Evolutionary conservation across 1,140 invertebrate species (phyloP), one percentile per base, ranked within the genome.

Genomic region (Brachystomella parvula): DNA sequence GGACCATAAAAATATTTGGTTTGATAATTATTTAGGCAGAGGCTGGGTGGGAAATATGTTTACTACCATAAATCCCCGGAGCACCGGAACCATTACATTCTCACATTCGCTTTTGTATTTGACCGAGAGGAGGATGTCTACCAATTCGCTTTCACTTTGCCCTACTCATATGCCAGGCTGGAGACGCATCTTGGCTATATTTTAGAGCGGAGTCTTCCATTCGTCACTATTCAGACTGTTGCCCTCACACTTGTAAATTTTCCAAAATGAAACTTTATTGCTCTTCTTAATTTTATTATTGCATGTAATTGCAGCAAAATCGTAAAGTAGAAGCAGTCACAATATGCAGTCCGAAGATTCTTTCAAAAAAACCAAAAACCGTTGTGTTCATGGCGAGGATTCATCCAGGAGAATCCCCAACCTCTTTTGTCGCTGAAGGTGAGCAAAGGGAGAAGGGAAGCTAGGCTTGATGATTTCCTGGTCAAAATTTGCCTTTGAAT

Each of bases 341-440:
- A 3, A 92, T 98, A 66, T 85, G 85, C 47, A 82, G 82, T 73
- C 80, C 78, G 67, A 82, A 74, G 19, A 30, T 65, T 6, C 71
- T 76, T 3, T 81, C 82, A 31, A 78, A 79, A 74, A 85, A 83
- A 75, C 75, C 83, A 68, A 84, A 87, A 72, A 85, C 89, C 0
- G 84, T 92, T 19, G 83, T 88, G 0, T 84, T 98, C 47, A 81
- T 94, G 53, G 87, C 88, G 6, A 82, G 94, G 74, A 83, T 88
- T 44, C 93, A 98, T 77, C 92, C 93, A 1, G 92, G 92, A 21
- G 94, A 96, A 77, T 87, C 89, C n/a, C 94, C 95, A 6, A 83
- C 92, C 15, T 95, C 92, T 19, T 96, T 88, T 82, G 87, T 96
- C 28, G 93, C 93, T 80, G 93, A 96, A 85, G 92, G 88, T 87